Evolutionary conservation across 1,140 invertebrate species (phyloP).

Genomic region (Drosophila chauvacae): DNA sequence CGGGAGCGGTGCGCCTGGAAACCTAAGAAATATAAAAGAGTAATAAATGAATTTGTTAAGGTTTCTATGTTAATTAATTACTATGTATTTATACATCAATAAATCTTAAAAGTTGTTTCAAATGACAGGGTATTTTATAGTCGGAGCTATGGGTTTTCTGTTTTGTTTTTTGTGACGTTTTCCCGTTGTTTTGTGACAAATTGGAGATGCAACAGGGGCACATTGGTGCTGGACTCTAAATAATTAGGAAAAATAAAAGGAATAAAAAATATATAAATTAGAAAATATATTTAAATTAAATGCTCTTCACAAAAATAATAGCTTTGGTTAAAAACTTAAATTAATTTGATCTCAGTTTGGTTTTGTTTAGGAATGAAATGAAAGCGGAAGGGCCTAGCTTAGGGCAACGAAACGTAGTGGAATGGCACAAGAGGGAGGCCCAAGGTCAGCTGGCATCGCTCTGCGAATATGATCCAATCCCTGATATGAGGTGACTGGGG

Average conservation of each 20-base stretch:
- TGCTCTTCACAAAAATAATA: not conserved
- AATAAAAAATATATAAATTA: not conserved
- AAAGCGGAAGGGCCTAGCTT: not conserved
- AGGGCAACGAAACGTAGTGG: not conserved
- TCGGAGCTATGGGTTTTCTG: not conserved
- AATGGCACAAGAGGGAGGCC: conserved; percentile 2
- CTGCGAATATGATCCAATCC: conserved; percentile 9
- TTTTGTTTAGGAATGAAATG: not conserved
- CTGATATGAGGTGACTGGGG: conserved; percentile 21
- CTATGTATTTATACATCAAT: not conserved
- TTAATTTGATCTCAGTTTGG: not conserved
- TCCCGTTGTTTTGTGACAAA: conserved; percentile 14
- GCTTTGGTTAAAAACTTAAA: not conserved
- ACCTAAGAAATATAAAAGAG: not conserved
- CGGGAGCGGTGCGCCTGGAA: fast-evolving
- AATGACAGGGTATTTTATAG: not conserved
- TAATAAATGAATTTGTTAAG: not conserved
- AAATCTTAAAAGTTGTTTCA: not conserved
- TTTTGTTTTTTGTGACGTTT: not conserved
- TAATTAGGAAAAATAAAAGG: not conserved
- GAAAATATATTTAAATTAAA: not conserved
- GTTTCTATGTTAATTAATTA: not conserved
- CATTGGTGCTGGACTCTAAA: conserved; percentile 11
- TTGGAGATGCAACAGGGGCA: conserved; percentile 25
- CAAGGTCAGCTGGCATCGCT: conserved; percentile 30